Conservation (phyloP, 2,113 vertebrate genomes). For the Beaufortia kweichowensis region DNA sequence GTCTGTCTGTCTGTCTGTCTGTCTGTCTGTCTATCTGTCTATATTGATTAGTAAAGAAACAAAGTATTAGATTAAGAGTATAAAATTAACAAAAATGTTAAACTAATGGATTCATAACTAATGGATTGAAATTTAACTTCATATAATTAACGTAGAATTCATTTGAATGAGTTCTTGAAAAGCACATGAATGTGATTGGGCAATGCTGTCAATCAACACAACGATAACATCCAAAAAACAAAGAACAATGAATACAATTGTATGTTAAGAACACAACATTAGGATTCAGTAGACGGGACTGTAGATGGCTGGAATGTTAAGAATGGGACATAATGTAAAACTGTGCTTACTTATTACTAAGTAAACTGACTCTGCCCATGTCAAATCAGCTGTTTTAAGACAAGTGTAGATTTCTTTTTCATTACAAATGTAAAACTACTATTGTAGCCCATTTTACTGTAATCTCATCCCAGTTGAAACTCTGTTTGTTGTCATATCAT, state of each 20-base stretch:
- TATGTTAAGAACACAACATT: background rate
- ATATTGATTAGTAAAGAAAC: too few species aligned
- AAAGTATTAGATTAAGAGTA: too few species aligned
- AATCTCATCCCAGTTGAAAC: too few species aligned
- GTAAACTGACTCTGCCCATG: background rate
- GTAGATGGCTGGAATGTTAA: background rate
- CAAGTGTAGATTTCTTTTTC: background rate
- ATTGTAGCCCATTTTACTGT: too few species aligned
- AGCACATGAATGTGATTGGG: conserved; percentile 18
- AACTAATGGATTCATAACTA: too few species aligned
- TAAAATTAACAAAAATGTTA: too few species aligned
- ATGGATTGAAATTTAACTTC: background rate
- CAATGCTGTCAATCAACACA: background rate
- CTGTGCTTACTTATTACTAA: background rate
- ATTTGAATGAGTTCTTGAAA: background rate
- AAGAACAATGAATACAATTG: conserved; percentile 32
- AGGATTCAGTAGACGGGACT: background rate
- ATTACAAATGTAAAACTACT: background rate
- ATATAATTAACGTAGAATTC: too few species aligned
- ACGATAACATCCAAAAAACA: conserved; percentile 29
- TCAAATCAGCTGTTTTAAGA: background rate
- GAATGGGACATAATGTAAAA: conserved; percentile 17
- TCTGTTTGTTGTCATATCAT: too few species aligned
- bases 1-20: too few species aligned
- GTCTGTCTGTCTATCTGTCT: too few species aligned